These are phyloP conservation scores for Anthrax anthrax DNA, from an alignment of 2,888 invertebrate species.

Conservation along the genomic window DNA sequence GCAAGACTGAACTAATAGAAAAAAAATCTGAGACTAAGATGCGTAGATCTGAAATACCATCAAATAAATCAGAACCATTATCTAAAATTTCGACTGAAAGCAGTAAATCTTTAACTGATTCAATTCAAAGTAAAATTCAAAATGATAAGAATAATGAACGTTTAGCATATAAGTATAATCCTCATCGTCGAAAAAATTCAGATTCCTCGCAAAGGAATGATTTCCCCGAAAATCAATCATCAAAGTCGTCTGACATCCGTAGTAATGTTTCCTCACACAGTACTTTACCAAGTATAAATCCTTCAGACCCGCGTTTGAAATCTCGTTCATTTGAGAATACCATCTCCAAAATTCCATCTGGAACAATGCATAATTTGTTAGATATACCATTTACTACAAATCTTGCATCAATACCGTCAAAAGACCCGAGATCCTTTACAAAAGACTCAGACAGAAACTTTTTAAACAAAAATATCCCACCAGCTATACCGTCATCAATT, in stretches of 20 bases:
- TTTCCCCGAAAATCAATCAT: too few relatives aligned
- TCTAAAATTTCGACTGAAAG: background rate
- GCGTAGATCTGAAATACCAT: background rate
- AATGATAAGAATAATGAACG: conserved; percentile 13
- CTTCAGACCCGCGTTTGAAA: conserved; percentile 11
- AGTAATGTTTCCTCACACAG: conserved; percentile 3
- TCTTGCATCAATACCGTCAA: background rate
- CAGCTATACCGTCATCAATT: background rate
- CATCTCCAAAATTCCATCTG: conserved; percentile 3
- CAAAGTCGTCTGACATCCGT: conserved; percentile 10
- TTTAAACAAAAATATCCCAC: background rate
- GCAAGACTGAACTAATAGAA: background rate
- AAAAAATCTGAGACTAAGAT: too few relatives aligned
- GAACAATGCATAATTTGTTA: conserved; percentile 14
- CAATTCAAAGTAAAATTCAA: conserved; percentile 8
- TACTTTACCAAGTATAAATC: conserved; percentile 8
- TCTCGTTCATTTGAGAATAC: conserved; percentile 12
- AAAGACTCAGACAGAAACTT: background rate
- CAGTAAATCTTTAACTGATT: conserved; percentile 8
- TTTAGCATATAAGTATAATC: conserved; percentile 36
- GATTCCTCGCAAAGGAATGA: background rate
- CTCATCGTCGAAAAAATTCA: conserved; percentile 26
- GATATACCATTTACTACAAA: background rate
- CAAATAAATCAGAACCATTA: background rate
- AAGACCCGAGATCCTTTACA: background rate